These are phyloP conservation scores for Rhingia rostrata DNA, from an alignment of 2,888 invertebrate genomes.

Conservation along the genomic window DNA sequence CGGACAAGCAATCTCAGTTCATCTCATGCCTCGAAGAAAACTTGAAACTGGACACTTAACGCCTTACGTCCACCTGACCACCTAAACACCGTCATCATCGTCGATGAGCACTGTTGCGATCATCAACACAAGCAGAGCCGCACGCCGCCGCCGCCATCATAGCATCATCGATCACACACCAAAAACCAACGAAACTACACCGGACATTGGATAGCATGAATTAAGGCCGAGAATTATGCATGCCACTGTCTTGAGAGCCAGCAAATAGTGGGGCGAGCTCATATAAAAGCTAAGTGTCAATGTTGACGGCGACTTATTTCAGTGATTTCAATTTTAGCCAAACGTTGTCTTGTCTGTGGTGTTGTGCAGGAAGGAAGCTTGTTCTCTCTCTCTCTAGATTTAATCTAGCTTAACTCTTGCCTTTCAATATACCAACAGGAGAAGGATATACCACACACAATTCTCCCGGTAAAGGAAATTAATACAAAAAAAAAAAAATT, in stretches of 20 bases:
- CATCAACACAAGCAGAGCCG: constrained; percentile 1
- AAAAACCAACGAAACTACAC: constrained; percentile 4
- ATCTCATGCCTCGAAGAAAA: constrained; percentile 2
- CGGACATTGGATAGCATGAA: constrained; percentile 43
- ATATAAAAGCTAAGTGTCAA: constrained; percentile 82
- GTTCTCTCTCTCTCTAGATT: constrained; percentile 35
- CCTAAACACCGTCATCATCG: constrained; percentile 36
- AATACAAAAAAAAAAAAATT: constrained; percentile 10
- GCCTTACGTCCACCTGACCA: constrained; percentile 44
- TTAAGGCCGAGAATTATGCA: constrained; percentile 69
- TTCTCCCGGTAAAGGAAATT: constrained; percentile 40
- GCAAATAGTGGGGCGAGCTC: constrained; percentile 75
- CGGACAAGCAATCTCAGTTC: background rate
- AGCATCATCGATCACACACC: constrained; percentile 46
- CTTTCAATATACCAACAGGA: constrained; percentile 10
- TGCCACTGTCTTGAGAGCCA: constrained; percentile 33
- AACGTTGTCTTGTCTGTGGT: constrained; percentile 68
- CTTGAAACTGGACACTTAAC: constrained; percentile 9
- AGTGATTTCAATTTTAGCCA: constrained; percentile 82
- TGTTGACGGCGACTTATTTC: constrained; percentile 82
- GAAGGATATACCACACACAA: background rate
- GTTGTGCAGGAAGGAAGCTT: constrained; percentile 68
- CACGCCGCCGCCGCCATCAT: background rate
- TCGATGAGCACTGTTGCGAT: constrained; percentile 41
- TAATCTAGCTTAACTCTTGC: constrained; percentile 44